Conservation (phyloP, 2,888 invertebrate genomes). For the Acronicta alni region DNA sequence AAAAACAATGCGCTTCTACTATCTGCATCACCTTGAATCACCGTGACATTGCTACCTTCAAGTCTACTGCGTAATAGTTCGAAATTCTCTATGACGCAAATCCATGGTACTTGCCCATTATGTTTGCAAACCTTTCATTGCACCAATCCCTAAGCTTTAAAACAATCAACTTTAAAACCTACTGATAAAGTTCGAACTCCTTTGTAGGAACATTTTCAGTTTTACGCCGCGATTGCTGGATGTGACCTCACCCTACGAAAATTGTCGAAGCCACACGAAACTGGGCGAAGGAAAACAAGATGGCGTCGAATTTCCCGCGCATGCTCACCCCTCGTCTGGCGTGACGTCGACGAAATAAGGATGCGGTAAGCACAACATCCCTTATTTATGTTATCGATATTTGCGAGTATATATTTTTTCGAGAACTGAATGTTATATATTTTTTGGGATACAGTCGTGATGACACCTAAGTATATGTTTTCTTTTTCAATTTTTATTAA, state of each 20-base stretch:
- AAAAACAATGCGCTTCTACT: background rate
- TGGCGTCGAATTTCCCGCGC: constrained; percentile 77
- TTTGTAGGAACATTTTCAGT: constrained; percentile 13
- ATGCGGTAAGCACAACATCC: constrained; percentile 55
- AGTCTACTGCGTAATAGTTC: constrained; percentile 27
- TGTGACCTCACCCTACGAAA: constrained; percentile 61
- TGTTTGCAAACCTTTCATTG: constrained; percentile 45
- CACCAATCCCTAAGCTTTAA: constrained; percentile 35
- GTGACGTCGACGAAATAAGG: constrained; percentile 78
- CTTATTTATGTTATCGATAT: constrained; percentile 58
- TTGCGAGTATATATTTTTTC: background rate
- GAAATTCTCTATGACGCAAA: constrained; percentile 55
- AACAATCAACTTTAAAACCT: constrained; percentile 2
- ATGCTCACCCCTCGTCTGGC: constrained; percentile 71
- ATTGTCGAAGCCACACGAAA: constrained; percentile 61
- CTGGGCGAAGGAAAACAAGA: constrained; percentile 68
- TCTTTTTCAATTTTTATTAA: too few species aligned
- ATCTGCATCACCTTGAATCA: constrained; percentile 1
- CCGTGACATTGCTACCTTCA: constrained; percentile 35
- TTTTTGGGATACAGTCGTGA: background rate
- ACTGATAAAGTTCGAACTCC: constrained; percentile 12
- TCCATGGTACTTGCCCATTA: constrained; percentile 39
- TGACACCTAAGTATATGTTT: too few species aligned
- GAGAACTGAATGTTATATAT: background rate
- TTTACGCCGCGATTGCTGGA: constrained; percentile 24